These are phyloP conservation scores for Asteroscopus sphinx DNA, from an alignment of 2,888 invertebrate genomes.

Conservation along the genomic window DNA sequence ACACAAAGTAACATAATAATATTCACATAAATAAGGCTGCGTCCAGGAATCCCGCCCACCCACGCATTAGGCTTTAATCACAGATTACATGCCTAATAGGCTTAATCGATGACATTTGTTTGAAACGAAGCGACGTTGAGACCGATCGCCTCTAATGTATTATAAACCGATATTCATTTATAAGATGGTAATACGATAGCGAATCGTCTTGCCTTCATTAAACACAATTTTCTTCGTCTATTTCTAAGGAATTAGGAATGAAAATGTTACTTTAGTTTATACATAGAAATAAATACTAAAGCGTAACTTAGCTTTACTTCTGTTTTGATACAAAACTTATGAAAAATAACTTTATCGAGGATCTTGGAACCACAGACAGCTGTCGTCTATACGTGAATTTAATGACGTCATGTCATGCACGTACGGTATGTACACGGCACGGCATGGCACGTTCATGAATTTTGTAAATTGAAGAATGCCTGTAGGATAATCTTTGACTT, in stretches of 20 bases:
- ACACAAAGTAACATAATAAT: constrained; percentile 43
- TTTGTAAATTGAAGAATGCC: background rate
- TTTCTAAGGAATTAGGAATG: background rate
- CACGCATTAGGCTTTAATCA: constrained; percentile 51
- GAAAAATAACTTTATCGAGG: too few relatives aligned
- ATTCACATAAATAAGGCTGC: constrained; percentile 39
- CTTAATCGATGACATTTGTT: constrained; percentile 64
- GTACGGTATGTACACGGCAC: too few relatives aligned
- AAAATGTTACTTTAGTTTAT: background rate
- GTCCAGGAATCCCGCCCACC: constrained; percentile 56
- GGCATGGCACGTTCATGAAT: too few relatives aligned
- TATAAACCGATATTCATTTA: constrained; percentile 52
- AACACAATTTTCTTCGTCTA: background rate
- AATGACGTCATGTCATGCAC: too few relatives aligned
- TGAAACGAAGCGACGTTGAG: constrained; percentile 53
- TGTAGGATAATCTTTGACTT: too few relatives aligned
- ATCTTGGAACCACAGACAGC: too few relatives aligned
- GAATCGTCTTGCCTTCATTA: constrained; percentile 28
- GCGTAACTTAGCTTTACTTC: too few relatives aligned
- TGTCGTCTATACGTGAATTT: too few relatives aligned
- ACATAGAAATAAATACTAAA: background rate
- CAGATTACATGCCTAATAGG: constrained; percentile 61
- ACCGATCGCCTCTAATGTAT: constrained; percentile 47
- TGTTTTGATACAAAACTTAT: too few relatives aligned
- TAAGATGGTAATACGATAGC: constrained; percentile 44